These are phyloP conservation scores for Tenthredo livida DNA, from an alignment of 2,888 invertebrate species.

Conservation along the genomic window DNA sequence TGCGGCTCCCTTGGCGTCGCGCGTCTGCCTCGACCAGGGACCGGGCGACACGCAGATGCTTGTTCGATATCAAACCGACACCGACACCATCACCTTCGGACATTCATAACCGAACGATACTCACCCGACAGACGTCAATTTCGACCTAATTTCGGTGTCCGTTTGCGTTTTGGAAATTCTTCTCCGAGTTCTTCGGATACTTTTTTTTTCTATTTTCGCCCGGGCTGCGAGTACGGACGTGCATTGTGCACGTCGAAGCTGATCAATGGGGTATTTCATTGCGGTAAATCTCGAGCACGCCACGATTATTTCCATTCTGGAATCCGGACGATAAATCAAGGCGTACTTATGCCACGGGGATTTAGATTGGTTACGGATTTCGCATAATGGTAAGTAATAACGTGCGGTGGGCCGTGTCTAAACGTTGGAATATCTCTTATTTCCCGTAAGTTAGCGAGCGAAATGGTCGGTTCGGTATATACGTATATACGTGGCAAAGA, in stretches of 20 bases:
- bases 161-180: background rate
- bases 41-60: slow-evolving; percentile 49
- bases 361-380: slow-evolving; percentile 33
- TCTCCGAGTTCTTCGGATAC: background rate
- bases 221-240: background rate
- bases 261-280: slow-evolving; percentile 4
- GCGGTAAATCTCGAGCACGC: background rate
- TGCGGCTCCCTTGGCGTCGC: slow-evolving; percentile 47
- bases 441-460: background rate
- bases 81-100: slow-evolving; percentile 18
- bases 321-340: slow-evolving; percentile 43
- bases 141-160: background rate
- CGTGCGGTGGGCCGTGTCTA: background rate
- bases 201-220: background rate
- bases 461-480: background rate
- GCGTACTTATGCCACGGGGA: slow-evolving; percentile 1
- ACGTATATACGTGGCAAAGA: background rate
- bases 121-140: background rate
- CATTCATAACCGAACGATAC: slow-evolving; percentile 28
- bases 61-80: slow-evolving; percentile 46
- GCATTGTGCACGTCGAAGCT: background rate
- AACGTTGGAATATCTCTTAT: slow-evolving; percentile 24
- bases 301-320: slow-evolving; percentile 5
- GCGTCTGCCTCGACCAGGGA: slow-evolving; percentile 22
- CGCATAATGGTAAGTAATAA: slow-evolving; percentile 29